Evolutionary conservation across 2,888 invertebrate genomes (phyloP).

Genomic region (Diploptera punctata): DNA sequence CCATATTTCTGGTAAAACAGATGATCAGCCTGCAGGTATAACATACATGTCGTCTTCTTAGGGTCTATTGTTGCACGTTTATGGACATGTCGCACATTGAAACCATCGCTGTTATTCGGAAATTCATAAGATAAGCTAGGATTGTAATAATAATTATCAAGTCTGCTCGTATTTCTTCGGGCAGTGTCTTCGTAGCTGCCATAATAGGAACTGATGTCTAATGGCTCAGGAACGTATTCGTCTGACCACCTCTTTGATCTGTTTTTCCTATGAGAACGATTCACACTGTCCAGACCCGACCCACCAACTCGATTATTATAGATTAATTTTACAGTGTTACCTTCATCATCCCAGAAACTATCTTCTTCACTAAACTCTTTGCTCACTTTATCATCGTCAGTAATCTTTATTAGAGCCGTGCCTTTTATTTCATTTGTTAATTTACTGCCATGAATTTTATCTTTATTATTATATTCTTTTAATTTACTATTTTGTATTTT

Average conservation of each 20-base stretch:
- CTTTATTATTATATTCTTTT: background rate
- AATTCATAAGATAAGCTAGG: background rate
- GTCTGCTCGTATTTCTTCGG: background rate
- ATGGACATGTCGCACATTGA: slow-evolving; percentile 52
- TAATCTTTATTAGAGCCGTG: too few relatives aligned
- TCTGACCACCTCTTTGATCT: slow-evolving; percentile 71
- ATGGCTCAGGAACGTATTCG: slow-evolving; percentile 60
- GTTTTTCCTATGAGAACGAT: slow-evolving; percentile 38
- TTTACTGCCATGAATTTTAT: background rate
- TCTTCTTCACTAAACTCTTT: too few relatives aligned
- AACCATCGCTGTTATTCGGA: background rate
- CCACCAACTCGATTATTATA: background rate
- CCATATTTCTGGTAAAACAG: slow-evolving; percentile 95
- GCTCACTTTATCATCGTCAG: background rate
- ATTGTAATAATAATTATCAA: background rate
- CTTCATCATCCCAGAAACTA: too few relatives aligned
- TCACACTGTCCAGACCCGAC: background rate
- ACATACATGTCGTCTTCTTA: slow-evolving; percentile 91
- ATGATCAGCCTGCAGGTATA: slow-evolving; percentile 96
- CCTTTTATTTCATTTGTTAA: background rate
- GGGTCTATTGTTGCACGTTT: slow-evolving; percentile 76
- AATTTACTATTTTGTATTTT: background rate
- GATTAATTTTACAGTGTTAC: too few relatives aligned
- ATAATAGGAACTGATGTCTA: background rate
- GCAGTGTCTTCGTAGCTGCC: background rate